These are phyloP conservation scores for Brachystomella parvula DNA, from an alignment of 1,140 invertebrate genomes.

Conservation along the genomic window DNA sequence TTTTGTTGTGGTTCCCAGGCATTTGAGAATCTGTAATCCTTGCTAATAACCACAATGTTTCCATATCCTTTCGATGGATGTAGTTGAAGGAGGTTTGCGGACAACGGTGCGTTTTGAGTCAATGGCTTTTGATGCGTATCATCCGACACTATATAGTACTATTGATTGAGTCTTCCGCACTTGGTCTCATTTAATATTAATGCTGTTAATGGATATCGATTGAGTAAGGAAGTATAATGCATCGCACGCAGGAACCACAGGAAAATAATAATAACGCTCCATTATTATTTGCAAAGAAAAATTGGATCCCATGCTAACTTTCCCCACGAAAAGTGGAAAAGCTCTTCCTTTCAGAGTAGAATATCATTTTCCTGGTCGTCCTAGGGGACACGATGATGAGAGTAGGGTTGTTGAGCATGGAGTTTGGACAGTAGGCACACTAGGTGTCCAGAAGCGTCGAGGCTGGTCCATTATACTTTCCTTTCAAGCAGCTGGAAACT, in stretches of 20 bases:
- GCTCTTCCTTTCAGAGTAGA: neutral
- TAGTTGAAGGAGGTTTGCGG: neutral
- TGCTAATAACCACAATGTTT: too few relatives aligned
- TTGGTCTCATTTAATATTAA: slow-evolving; percentile 33
- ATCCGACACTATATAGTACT: neutral
- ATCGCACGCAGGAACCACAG: neutral
- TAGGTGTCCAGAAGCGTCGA: too few relatives aligned
- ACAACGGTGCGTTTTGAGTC: too few relatives aligned
- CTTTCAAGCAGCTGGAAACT: too few relatives aligned
- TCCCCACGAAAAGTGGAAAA: neutral
- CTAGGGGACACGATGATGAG: neutral
- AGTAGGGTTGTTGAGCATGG: neutral
- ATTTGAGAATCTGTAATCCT: too few relatives aligned
- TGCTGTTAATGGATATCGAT: slow-evolving; percentile 34
- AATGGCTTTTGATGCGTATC: neutral
- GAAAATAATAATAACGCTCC: neutral
- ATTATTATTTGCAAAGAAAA: neutral
- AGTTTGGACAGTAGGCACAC: too few relatives aligned
- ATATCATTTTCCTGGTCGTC: neutral
- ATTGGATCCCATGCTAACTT: neutral
- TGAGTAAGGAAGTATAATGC: neutral
- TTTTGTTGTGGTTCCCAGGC: slow-evolving; percentile 2
- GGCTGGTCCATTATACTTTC: too few relatives aligned
- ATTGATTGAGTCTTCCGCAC: slow-evolving; percentile 33
- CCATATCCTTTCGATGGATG: too few relatives aligned